Evolutionary conservation across 2,888 invertebrate species (phyloP), one percentile per base, ranked within the genome.

Genomic region (Panopea generosa): DNA sequence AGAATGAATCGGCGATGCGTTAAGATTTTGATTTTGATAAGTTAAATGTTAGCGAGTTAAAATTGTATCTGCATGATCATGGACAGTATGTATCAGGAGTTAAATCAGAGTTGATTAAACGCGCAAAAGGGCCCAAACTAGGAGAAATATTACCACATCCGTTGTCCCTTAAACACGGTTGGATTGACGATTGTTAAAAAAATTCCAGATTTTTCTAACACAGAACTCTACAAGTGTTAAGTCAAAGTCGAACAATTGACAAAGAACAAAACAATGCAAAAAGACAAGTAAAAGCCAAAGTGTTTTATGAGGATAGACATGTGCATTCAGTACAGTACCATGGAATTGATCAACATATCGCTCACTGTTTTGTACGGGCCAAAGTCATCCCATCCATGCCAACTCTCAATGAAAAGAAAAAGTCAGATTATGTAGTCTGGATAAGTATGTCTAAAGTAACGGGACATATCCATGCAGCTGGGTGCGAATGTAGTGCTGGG

Each of bases 401-500:
- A 52, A 65, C 45, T 27, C 14, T 26, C 22, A 57, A 65, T 47
- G 33, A 27, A 27, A 72, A 57, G 24, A 27, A 65, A 7, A 56
- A 38, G 20, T 63, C 62, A 45, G 72, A 66, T 47, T 27, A 72
- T 43, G n/a, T 49, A 24, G 52, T 66, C 14, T 72, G 65, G 65
- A 26, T 72, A 9, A 47, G 53, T 29, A 45, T 74, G 53, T 69
- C 74, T 14, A 74, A 69, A 11, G 69, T 74, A 6, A 50, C 63
- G 18, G 53, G 68, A 18, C 53, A 50, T 22, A 50, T 74, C 16
- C 62, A 69, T 63, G 53, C 68, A 24, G 74, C 68, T 29, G 52
- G 56, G 7, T 74, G 69, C 49, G 24, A 57, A 26, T 74, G 69
- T 57, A 63, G 57, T 24, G 69, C 74, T 14, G 69, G 69, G n/a